Evolutionary conservation across 1,140 invertebrate genomes (phyloP).

Genomic region (Olivierus martensii): DNA sequence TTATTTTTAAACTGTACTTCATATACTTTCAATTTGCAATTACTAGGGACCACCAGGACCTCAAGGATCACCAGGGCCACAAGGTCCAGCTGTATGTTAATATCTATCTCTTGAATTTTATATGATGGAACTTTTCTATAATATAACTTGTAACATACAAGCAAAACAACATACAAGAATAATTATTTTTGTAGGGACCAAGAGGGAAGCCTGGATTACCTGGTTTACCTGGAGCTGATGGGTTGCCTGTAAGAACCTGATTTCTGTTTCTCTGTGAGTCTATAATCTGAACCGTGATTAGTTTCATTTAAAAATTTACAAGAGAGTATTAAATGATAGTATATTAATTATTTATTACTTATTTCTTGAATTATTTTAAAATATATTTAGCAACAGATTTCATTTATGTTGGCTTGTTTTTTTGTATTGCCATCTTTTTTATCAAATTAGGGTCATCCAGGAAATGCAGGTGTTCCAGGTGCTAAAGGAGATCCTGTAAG

Average conservation of each 20-base stretch:
- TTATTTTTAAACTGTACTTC: not conserved
- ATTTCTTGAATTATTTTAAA: too few relatives aligned
- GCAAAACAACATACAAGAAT: too few relatives aligned
- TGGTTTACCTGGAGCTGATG: constrained; percentile 55
- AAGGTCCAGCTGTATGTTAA: constrained; percentile 22
- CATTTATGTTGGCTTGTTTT: not conserved
- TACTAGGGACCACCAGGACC: constrained; percentile 46
- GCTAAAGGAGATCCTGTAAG: constrained; percentile 52
- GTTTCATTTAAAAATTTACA: too few relatives aligned
- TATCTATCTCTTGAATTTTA: not conserved
- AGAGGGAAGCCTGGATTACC: constrained; percentile 56
- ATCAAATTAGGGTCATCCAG: constrained; percentile 46
- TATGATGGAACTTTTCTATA: too few relatives aligned
- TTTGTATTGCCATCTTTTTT: not conserved
- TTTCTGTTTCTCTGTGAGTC: not conserved
- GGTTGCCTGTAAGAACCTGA: constrained; percentile 35
- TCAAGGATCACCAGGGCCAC: constrained; percentile 47
- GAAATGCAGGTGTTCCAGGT: constrained; percentile 48
- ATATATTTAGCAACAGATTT: too few relatives aligned
- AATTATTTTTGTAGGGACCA: constrained; percentile 38
- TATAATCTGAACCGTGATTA: too few relatives aligned
- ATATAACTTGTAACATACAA: too few relatives aligned
- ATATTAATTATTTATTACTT: too few relatives aligned
- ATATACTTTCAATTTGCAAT: not conserved
- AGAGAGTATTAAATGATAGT: too few relatives aligned